phyloP scores from a whole-genome alignment of 2,113 vertebrate genomes.

The Zosterops lateralis region DNA sequence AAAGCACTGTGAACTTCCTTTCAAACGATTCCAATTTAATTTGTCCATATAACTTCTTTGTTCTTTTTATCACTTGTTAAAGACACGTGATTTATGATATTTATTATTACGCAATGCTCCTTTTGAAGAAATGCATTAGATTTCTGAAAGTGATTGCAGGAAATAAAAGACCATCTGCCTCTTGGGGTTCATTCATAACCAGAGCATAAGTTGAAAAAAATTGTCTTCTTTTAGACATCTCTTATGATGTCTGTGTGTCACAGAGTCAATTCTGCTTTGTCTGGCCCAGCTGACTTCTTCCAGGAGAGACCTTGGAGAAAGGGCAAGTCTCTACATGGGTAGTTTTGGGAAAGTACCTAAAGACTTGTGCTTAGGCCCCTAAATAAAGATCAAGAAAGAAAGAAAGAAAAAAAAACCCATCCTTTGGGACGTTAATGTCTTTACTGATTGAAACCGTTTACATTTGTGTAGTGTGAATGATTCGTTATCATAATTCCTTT shows the following conservation, averaged over 20 bases:
- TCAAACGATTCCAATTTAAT: background rate
- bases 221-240: background rate
- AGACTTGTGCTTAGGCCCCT: background rate
- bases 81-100: background rate
- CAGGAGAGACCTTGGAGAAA: background rate
- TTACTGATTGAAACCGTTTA: background rate
- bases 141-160: background rate
- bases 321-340: background rate
- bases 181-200: background rate
- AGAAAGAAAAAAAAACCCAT: background rate
- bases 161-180: background rate
- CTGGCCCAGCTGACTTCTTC: background rate
- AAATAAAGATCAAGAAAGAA: background rate
- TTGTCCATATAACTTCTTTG: background rate
- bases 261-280: background rate
- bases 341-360: background rate
- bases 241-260: rapidly evolving
- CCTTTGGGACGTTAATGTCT: background rate
- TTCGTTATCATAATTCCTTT: background rate
- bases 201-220: background rate
- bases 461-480: background rate
- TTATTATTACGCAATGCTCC: background rate
- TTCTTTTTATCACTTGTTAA: background rate
- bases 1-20: background rate
- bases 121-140: background rate